These are phyloP conservation scores for Heliconius erato DNA, from an alignment of 2,888 invertebrate genomes.

Conservation along the genomic window DNA sequence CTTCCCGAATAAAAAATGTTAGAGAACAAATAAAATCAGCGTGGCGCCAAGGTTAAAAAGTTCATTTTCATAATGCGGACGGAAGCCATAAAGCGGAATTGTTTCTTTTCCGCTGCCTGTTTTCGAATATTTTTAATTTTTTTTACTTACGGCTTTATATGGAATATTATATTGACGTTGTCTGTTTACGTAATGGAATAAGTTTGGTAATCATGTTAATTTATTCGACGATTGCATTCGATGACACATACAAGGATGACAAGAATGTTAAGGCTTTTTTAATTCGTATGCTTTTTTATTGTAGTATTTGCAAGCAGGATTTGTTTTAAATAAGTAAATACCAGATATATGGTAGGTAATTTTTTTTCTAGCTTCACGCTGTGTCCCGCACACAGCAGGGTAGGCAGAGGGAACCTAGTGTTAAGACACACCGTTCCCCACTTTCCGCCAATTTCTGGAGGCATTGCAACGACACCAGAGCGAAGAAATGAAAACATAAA, in stretches of 20 bases:
- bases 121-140: constrained; percentile 59
- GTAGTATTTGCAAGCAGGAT: background rate
- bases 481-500: too few species aligned
- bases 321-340: background rate
- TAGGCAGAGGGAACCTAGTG: too few species aligned
- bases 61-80: constrained; percentile 81
- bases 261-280: background rate
- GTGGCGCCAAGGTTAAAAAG: constrained; percentile 69
- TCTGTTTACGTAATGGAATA: constrained; percentile 48
- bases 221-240: background rate
- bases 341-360: too few species aligned
- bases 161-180: constrained; percentile 56
- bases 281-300: background rate
- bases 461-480: too few species aligned
- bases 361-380: too few species aligned
- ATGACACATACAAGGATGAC: background rate
- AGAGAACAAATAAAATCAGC: constrained; percentile 46
- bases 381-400: too few species aligned
- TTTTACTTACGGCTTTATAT: constrained; percentile 50
- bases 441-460: too few species aligned
- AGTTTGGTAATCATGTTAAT: constrained; percentile 14
- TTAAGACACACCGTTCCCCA: too few species aligned
- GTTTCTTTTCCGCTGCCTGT: constrained; percentile 68
- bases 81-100: constrained; percentile 80
- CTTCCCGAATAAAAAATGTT: constrained; percentile 36